Evolutionary conservation across 2,113 vertebrate genomes (phyloP).

Genomic region (Periophthalmodon schlosseri): DNA sequence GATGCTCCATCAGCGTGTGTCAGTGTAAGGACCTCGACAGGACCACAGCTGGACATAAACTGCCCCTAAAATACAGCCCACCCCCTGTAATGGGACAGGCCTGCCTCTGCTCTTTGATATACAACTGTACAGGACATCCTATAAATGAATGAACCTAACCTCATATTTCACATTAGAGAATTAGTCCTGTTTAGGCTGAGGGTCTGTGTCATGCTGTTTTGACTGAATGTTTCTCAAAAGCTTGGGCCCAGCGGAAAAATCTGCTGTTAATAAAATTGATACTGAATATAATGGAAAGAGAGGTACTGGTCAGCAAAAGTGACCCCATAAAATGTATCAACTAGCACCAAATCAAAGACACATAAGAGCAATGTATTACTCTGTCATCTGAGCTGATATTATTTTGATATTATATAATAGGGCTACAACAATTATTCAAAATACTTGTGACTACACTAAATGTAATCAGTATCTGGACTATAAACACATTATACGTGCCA

Average conservation of each 20-base stretch:
- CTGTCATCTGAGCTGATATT: too few species aligned
- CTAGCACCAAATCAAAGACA: conserved; percentile 44
- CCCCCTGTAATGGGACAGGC: conserved; percentile 1
- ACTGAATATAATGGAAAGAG: conserved; percentile 8
- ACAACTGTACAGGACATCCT: neutral
- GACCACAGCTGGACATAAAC: neutral
- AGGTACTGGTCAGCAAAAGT: conserved; percentile 20
- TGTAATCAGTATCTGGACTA: too few species aligned
- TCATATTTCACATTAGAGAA: conserved; percentile 55
- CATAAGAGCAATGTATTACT: neutral
- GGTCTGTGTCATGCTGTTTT: conserved; percentile 56
- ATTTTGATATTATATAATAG: too few species aligned
- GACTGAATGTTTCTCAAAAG: conserved; percentile 42
- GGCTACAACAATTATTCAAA: too few species aligned
- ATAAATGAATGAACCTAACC: neutral
- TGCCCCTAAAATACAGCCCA: neutral
- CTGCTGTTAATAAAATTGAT: conserved; percentile 27
- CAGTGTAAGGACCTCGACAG: neutral
- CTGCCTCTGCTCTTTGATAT: neutral
- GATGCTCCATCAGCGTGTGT: neutral
- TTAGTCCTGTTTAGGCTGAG: conserved; percentile 70
- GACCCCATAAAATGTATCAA: conserved; percentile 30
- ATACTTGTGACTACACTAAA: too few species aligned
- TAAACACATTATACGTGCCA: too few species aligned
- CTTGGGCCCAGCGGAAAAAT: conserved; percentile 16